These are phyloP conservation scores for Tachina lurida DNA, from an alignment of 2,888 invertebrate genomes.

Conservation along the genomic window DNA sequence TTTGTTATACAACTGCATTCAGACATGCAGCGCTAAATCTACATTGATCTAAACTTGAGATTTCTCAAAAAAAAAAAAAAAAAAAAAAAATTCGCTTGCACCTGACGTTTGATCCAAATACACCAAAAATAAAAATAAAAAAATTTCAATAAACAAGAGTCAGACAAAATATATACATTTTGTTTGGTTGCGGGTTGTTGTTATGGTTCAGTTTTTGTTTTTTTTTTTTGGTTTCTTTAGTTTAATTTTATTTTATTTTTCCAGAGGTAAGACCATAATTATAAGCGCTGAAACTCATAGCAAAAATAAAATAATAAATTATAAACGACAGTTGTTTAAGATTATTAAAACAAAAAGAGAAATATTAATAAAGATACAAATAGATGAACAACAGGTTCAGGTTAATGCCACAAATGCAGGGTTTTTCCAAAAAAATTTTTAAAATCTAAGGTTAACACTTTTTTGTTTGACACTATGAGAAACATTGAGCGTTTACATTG, in stretches of 20 bases:
- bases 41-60: slow-evolving; percentile 56
- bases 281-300: slow-evolving; percentile 69
- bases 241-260: not conserved
- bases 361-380: not conserved
- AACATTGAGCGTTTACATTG: too few species aligned
- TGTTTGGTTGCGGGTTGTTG: slow-evolving; percentile 46
- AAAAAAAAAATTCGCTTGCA: slow-evolving; percentile 46
- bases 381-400: slow-evolving; percentile 5
- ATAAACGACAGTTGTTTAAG: slow-evolving; percentile 67
- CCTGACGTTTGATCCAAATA: slow-evolving; percentile 68
- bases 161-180: slow-evolving; percentile 36
- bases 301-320: slow-evolving; percentile 65
- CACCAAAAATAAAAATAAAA: slow-evolving; percentile 17
- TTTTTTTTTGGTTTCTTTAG: slow-evolving; percentile 6
- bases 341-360: slow-evolving; percentile 47
- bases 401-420: not conserved
- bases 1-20: slow-evolving; percentile 43
- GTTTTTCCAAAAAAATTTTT: too few species aligned
- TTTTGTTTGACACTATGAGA: too few species aligned
- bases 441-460: too few species aligned
- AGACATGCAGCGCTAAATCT: slow-evolving; percentile 34
- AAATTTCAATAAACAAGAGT: slow-evolving; percentile 2
- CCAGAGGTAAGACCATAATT: slow-evolving; percentile 65
- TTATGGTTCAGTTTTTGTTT: slow-evolving; percentile 31
- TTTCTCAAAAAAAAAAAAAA: not conserved